Conservation (phyloP, 2,113 vertebrate genomes). For the Pitta sordida region DNA sequence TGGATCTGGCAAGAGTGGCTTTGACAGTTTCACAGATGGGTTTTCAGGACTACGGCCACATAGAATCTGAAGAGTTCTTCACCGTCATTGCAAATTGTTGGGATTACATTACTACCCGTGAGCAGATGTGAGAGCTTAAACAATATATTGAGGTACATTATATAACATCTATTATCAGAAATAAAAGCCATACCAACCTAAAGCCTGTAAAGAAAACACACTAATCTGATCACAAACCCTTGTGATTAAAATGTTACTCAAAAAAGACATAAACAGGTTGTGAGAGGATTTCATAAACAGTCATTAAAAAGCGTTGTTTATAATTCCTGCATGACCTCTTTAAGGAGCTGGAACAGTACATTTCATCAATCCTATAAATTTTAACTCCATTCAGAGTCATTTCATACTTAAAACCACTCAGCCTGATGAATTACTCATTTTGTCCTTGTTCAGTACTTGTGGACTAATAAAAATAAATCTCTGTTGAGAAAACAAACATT, state of each 20-base stretch:
- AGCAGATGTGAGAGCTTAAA: conserved; percentile 42
- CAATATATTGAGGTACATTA: neutral
- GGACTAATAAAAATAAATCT: conserved; percentile 42
- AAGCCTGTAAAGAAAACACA: conserved; percentile 46
- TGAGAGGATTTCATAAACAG: conserved; percentile 62
- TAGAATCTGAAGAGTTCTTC: conserved; percentile 9
- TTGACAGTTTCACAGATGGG: conserved; percentile 44
- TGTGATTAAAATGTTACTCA: conserved; percentile 67
- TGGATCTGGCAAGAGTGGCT: conserved; percentile 46
- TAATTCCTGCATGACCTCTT: conserved; percentile 71
- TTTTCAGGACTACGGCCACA: conserved; percentile 19
- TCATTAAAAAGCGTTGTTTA: conserved; percentile 64
- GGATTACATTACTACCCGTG: neutral
- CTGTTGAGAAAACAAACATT: conserved; percentile 15
- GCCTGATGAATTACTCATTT: conserved; percentile 36
- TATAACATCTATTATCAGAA: conserved; percentile 30
- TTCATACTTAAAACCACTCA: conserved; percentile 59
- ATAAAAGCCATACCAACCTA: conserved; percentile 25
- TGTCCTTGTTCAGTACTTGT: conserved; percentile 1
- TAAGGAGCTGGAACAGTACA: conserved; percentile 47
- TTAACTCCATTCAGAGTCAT: conserved; percentile 27
- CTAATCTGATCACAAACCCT: conserved; percentile 59
- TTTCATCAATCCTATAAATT: conserved; percentile 57
- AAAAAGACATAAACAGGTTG: conserved; percentile 48
- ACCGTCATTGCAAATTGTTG: neutral